A percentile compares a stretch with the other conserved stretches of the same genome.
Evolutionary conservation across 2,113 vertebrate species (phyloP).

Genomic region (Antechinus flavipes): DNA sequence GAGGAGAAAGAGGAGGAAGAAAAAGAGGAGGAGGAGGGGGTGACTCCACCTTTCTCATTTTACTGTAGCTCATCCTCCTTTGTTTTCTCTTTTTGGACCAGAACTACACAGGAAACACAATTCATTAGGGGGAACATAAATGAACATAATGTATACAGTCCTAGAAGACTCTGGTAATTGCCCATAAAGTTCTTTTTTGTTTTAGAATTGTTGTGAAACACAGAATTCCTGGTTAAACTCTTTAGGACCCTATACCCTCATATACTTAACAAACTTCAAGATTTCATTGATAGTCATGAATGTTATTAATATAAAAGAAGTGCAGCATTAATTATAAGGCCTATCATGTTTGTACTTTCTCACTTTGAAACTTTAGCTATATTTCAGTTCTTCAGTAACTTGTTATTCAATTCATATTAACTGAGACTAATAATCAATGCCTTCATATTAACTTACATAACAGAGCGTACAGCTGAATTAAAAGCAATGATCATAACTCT

Average conservation of each 20-base stretch:
- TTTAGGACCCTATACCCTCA: not conserved
- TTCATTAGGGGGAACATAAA: not conserved
- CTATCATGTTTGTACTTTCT: not conserved
- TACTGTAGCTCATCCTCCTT: too few species aligned
- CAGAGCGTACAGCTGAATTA: slow-evolving; percentile 39
- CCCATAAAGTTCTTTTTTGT: not conserved
- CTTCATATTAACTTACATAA: slow-evolving; percentile 49
- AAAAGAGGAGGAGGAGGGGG: not conserved
- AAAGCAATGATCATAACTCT: slow-evolving; percentile 46
- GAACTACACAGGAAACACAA: too few species aligned
- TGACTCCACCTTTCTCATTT: not conserved
- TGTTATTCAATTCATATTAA: slow-evolving; percentile 45
- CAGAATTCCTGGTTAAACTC: not conserved
- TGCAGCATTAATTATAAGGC: slow-evolving; percentile 21
- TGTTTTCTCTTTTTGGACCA: too few species aligned
- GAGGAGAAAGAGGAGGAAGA: too few species aligned
- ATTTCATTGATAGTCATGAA: not conserved
- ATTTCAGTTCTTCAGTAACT: slow-evolving; percentile 58
- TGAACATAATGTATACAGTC: not conserved
- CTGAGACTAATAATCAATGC: slow-evolving; percentile 20
- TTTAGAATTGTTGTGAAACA: not conserved
- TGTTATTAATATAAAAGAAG: slow-evolving; percentile 8
- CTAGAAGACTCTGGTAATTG: not conserved
- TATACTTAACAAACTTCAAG: not conserved
- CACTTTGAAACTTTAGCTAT: slow-evolving; percentile 41